Evolutionary conservation across 2,113 vertebrate genomes (phyloP), one percentile per base, ranked within the genome.

Genomic region (Galbula dea): DNA sequence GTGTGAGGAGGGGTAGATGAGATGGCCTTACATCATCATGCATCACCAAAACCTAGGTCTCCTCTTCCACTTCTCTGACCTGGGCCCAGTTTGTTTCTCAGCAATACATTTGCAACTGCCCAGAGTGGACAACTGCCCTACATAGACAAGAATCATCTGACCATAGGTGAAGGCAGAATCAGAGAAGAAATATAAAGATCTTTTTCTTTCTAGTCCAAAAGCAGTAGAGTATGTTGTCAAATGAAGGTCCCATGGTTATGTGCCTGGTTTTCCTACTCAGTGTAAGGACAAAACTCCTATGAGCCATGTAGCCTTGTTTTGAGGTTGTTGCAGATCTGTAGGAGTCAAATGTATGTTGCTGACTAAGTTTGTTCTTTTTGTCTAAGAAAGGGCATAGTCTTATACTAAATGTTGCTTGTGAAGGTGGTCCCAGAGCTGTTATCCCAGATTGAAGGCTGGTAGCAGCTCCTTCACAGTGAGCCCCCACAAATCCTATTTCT

Each of bases 401-500:
- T 65, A 11, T 21, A 43, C 49, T 49, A 83, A 83, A 86, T 18
- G 37, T 59, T 58, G 45, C 43, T 89, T 20, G 12, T 54, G 61
- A 83, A 65, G 30, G 32, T 69, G 55, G 61, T 20, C 86, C 49
- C 49, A 46, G 71, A 74, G 49, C 43, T 78, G 55, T 52, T 82
- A 48, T 9, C 59, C n/a, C 48, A 58, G 30, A 59, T 11, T 58
- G 72, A 48, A 92, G 77, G 49, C 43, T 39, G 75, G n/a, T 57
- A 77, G 81, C 85, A 73, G 48, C 55, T 74, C n/a, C 61, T 69
- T 78, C 77, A 26, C 72, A 45, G 49, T 51, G 49, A 45, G 66
- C 82, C 77, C 86, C 74, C 82, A 13, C 72, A 75, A 34, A 34
- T 65, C 82, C 77, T 74, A 49, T 86, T 94, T 92, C 41, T 49